phyloP scores from a whole-genome alignment of 2,113 vertebrate genomes.

The Bubo blakistoni region DNA sequence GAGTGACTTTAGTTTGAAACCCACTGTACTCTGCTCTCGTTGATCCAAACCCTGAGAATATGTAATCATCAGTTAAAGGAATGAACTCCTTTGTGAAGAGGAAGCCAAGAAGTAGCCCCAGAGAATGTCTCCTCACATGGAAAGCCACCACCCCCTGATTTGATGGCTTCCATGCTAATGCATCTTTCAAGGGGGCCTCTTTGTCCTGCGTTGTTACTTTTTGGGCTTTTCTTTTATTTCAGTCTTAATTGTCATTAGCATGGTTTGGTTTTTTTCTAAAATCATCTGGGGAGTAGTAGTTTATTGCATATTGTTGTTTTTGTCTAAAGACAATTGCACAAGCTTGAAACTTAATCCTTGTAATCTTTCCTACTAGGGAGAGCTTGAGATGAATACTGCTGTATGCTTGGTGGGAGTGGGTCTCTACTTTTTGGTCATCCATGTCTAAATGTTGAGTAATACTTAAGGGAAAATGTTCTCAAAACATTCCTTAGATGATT shows the following conservation, averaged over 20 bases:
- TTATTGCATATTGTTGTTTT: conserved; percentile 55
- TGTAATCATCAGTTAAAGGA: neutral
- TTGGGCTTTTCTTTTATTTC: conserved; percentile 47
- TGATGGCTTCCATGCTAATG: conserved; percentile 12
- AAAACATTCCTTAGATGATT: conserved; percentile 69
- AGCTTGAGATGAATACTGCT: conserved; percentile 44
- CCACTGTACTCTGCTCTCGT: neutral
- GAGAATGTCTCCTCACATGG: neutral
- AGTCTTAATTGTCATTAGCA: neutral
- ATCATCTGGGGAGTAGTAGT: conserved; percentile 28
- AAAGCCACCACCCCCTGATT: neutral
- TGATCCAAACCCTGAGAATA: conserved; percentile 5
- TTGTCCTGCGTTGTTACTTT: conserved; percentile 15
- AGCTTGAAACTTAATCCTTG: conserved; percentile 49
- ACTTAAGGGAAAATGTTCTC: conserved; percentile 61
- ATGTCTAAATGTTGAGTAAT: conserved; percentile 63
- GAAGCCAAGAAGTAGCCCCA: neutral
- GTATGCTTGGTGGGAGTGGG: conserved; percentile 52
- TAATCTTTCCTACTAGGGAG: conserved; percentile 34
- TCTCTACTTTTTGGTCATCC: conserved; percentile 55
- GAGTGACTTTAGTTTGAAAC: neutral
- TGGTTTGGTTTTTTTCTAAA: neutral
- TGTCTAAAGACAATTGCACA: conserved; percentile 52
- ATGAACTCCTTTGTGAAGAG: neutral
- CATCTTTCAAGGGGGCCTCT: conserved; percentile 12